Evolutionary conservation across 2,113 vertebrate genomes (phyloP).

Genomic region (Notechis scutatus): DNA sequence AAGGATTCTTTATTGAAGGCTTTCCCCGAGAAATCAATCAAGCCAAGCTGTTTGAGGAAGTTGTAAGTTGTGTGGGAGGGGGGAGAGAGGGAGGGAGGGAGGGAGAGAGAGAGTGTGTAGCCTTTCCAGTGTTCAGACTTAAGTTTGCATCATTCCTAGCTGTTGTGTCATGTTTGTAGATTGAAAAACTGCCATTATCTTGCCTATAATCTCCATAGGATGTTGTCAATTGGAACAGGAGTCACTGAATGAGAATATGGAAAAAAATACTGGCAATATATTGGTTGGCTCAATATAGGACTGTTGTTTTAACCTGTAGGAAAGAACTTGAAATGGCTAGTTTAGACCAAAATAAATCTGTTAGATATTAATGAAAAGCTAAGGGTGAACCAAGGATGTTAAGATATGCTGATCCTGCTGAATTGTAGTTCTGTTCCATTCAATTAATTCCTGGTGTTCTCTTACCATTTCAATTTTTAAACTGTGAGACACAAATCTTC

Average conservation of each 20-base stretch:
- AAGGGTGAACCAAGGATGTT: background rate
- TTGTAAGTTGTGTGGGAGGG: slow-evolving; percentile 26
- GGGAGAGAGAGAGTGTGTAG: background rate
- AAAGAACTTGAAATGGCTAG: background rate
- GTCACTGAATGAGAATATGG: background rate
- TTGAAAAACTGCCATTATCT: background rate
- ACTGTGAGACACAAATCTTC: background rate
- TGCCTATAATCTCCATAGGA: background rate
- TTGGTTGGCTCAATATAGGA: background rate
- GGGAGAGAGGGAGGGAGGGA: too few species aligned
- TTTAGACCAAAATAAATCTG: background rate
- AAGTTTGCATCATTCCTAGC: background rate
- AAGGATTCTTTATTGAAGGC: slow-evolving; percentile 49
- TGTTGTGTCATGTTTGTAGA: background rate
- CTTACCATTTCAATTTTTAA: background rate
- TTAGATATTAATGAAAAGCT: background rate
- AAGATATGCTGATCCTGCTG: background rate
- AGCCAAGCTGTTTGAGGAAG: slow-evolving; percentile 50
- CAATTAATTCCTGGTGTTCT: too few species aligned
- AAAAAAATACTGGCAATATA: background rate
- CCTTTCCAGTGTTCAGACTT: background rate
- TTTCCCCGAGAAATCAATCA: slow-evolving; percentile 57
- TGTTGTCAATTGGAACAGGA: background rate
- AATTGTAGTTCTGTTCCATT: background rate
- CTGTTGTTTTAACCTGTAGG: background rate